Evolutionary conservation across 2,113 vertebrate species (phyloP), one percentile per base, ranked within the genome.

Genomic region (Chaetura pelagica): DNA sequence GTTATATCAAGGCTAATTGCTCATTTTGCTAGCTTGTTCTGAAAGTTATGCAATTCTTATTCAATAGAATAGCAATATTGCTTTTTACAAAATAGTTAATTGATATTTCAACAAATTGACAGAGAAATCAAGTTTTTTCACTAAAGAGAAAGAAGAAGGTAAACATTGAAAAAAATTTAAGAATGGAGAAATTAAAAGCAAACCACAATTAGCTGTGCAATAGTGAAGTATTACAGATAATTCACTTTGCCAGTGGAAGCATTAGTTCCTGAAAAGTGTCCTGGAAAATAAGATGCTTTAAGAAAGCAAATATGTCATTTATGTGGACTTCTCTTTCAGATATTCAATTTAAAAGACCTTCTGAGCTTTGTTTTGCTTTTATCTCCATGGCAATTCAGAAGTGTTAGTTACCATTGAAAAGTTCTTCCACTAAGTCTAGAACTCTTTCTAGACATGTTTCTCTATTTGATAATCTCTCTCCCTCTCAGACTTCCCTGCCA

Each of bases 11-110:
- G 84, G 51, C 59, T 83, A 93, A 79, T 78, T 90, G 80, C 67
- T 89, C 76, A 76, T 95, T 92, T 90, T 72, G 66, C 90, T 93
- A 87, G n/a, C 40, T 78, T 77, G 59, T 74, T 93, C 86, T 74
- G 52, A 57, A 84, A 91, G 35, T 66, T 48, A 30, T 80, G 42
- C 35, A 68, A 48, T 88, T 79, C 38, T 66, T 86, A 62, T 58
- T 84, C 59, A 64, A 52, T 46, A 66, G 52, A 73, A 67, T 9
- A 40, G 8, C 40, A n/a, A 32, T 76, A 29, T 23, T 80, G 30
- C 10, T 61, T 84, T 81, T 93, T 73, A 40, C 44, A 82, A 42
- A 35, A n/a, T 54, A 17, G 27, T 62, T 81, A 75, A 62, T 73
- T 73, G 44, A n/a, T 78, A 84, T 12, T 16, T 92, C 62, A 81